Evolutionary conservation across 2,113 vertebrate genomes (phyloP).

Genomic region (Neogale vison): DNA sequence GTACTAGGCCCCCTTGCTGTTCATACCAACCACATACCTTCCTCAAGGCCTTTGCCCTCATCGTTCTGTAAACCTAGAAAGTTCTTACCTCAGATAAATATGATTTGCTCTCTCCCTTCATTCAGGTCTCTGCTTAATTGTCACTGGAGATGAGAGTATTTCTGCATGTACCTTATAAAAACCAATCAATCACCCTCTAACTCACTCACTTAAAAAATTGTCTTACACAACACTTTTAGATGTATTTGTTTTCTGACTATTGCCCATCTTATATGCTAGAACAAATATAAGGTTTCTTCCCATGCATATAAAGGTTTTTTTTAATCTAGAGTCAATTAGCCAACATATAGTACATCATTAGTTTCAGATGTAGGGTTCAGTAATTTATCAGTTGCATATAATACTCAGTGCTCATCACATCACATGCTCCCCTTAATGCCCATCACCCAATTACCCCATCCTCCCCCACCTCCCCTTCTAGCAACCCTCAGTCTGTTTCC

Average conservation of each 20-base stretch:
- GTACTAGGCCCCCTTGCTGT: neutral
- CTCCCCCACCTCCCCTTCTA: neutral
- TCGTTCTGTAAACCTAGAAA: neutral
- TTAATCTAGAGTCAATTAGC: neutral
- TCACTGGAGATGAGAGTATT: neutral
- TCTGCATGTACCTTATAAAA: neutral
- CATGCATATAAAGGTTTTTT: neutral
- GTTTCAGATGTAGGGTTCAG: neutral
- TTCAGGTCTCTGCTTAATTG: neutral
- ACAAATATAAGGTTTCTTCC: neutral
- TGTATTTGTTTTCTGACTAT: neutral
- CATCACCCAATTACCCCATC: neutral
- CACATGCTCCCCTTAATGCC: neutral
- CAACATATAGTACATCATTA: neutral
- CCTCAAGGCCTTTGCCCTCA: neutral
- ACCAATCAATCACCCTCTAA: neutral
- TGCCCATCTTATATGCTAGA: neutral
- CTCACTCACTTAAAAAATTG: neutral
- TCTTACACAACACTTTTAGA: neutral
- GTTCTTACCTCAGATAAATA: neutral
- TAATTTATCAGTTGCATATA: neutral
- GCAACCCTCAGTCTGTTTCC: neutral
- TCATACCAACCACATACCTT: neutral
- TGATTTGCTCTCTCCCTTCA: neutral
- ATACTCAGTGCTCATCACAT: neutral